A percentile compares a stretch with the other conserved stretches of the same genome.
These are phyloP conservation scores for Vombatus ursinus DNA, from an alignment of 2,113 vertebrate species.

Conservation along the genomic window DNA sequence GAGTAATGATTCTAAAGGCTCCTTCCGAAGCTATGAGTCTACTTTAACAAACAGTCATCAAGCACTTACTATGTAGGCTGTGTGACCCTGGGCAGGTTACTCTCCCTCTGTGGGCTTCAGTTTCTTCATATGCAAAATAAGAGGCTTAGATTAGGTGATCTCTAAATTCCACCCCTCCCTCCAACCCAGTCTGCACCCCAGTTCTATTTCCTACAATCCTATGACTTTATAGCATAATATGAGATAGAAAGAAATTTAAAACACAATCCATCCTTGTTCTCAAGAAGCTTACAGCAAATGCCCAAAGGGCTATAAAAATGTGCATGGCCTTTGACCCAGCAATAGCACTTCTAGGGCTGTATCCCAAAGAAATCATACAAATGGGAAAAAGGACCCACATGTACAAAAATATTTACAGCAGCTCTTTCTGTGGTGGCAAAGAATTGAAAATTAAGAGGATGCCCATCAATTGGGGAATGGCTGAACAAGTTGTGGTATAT, in stretches of 20 bases:
- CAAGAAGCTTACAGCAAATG: background rate
- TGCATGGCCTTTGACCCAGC: too few species aligned
- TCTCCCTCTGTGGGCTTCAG: background rate
- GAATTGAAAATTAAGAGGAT: too few species aligned
- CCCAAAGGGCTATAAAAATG: too few species aligned
- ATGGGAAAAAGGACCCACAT: too few species aligned
- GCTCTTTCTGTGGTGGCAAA: too few species aligned
- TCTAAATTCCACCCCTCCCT: background rate
- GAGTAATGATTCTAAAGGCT: background rate
- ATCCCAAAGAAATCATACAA: too few species aligned
- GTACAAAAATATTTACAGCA: too few species aligned
- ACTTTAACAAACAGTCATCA: background rate
- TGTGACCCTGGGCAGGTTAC: background rate
- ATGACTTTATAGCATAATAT: background rate
- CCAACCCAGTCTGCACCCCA: background rate
- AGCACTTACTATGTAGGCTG: background rate
- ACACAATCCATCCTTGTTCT: background rate
- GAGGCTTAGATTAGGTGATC: background rate
- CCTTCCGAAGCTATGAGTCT: background rate
- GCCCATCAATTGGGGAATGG: too few species aligned
- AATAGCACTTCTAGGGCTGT: too few species aligned
- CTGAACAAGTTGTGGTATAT: too few species aligned
- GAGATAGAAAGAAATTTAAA: conserved; percentile 52
- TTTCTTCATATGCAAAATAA: background rate
- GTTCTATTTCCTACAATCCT: background rate